Conservation (phyloP, 23 tunicate genomes). For the Ciona savignyi region DNA sequence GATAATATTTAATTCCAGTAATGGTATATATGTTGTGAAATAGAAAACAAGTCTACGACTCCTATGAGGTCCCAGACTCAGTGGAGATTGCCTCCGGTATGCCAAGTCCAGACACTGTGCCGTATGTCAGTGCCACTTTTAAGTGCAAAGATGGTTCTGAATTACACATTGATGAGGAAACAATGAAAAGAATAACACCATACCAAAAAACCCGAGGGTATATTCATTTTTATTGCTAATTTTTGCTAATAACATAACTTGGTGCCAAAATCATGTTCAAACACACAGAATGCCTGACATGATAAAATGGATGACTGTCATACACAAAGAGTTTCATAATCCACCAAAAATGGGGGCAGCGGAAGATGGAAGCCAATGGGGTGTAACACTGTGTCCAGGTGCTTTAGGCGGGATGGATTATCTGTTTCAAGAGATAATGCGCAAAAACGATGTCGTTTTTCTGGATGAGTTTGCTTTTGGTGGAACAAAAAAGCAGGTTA, state of each 20-base stretch:
- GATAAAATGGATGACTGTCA: slow-evolving; percentile 30
- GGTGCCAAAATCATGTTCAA: not conserved
- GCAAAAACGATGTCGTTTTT: slow-evolving; percentile 55
- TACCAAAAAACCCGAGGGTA: slow-evolving; percentile 17
- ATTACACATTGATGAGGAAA: not conserved
- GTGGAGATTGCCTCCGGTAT: not conserved
- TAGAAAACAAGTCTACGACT: not conserved
- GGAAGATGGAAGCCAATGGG: slow-evolving; percentile 8
- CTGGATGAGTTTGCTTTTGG: slow-evolving; percentile 76
- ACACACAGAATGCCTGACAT: slow-evolving; percentile 26
- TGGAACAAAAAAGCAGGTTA: slow-evolving; percentile 63
- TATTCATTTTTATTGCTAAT: slow-evolving; percentile 39
- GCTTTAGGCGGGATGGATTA: slow-evolving; percentile 70
- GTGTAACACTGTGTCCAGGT: slow-evolving; percentile 48
- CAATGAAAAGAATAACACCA: not conserved
- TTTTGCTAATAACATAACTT: not conserved
- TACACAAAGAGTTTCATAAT: slow-evolving; percentile 61
- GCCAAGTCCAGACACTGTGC: not conserved
- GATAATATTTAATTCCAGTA: no score
- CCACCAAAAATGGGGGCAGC: slow-evolving; percentile 44
- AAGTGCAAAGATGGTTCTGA: slow-evolving; percentile 8
- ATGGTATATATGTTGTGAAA: no score
- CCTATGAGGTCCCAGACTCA: not conserved
- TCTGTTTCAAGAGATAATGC: slow-evolving; percentile 45
- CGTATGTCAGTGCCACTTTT: not conserved